phyloP scores from a whole-genome alignment of 2,888 invertebrate genomes.

The Drosophila macrospina region DNA sequence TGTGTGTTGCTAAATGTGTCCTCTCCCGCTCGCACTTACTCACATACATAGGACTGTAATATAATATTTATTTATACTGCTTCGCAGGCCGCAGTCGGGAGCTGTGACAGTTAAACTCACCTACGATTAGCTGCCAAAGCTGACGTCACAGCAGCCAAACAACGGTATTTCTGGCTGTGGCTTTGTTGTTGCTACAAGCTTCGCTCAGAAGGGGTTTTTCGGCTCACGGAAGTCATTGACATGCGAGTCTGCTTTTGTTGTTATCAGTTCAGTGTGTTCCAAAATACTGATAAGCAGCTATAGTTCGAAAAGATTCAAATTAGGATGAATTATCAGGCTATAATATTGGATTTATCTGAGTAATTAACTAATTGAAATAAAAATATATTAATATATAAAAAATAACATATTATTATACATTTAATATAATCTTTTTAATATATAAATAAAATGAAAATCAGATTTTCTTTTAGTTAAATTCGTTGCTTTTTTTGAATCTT shows the following conservation, averaged over 20 bases:
- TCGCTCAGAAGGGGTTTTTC: conserved; percentile 5
- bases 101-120: conserved; percentile 46
- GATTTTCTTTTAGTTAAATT: conserved; percentile 3
- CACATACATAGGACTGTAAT: conserved; percentile 57
- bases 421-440: too few relatives aligned
- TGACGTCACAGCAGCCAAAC: conserved; percentile 36
- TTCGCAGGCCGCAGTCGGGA: conserved; percentile 30
- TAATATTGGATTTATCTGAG: too few relatives aligned
- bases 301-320: background rate
- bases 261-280: conserved; percentile 27
- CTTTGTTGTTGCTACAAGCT: conserved; percentile 10
- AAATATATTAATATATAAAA: too few relatives aligned
- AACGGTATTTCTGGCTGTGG: conserved; percentile 25
- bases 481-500: background rate
- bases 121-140: conserved; percentile 43
- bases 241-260: conserved; percentile 15
- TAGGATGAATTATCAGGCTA: background rate
- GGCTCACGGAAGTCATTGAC: conserved; percentile 37
- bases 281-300: conserved; percentile 1
- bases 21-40: conserved; percentile 10
- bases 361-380: too few relatives aligned
- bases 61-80: conserved; percentile 71
- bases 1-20: conserved; percentile 64
- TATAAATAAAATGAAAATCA: too few relatives aligned
- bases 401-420: too few relatives aligned